A percentile compares a stretch with the other conserved stretches of the same genome.
Evolutionary conservation across 1,140 invertebrate species (phyloP).

Genomic region (Leptinotarsa defecta): DNA sequence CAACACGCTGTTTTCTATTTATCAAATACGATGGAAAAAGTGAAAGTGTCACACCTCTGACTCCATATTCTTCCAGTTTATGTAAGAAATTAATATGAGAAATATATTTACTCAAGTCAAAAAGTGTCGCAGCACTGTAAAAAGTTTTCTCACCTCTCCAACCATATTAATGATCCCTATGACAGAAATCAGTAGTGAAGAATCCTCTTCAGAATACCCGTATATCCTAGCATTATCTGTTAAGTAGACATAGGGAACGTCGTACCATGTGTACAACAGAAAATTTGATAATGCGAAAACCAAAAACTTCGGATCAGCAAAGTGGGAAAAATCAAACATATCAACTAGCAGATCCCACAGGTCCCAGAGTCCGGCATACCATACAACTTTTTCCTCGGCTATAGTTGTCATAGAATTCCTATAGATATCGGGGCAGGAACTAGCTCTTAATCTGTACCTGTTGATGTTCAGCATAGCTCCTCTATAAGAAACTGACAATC

Average conservation of each 20-base stretch:
- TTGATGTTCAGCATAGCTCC: constrained; percentile 87
- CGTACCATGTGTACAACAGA: constrained; percentile 85
- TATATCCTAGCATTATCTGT: constrained; percentile 74
- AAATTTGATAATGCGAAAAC: constrained; percentile 85
- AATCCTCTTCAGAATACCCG: constrained; percentile 73
- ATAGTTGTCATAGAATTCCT: constrained; percentile 87
- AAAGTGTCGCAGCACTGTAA: too few relatives aligned
- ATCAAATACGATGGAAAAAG: too few relatives aligned
- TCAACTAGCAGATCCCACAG: constrained; percentile 75
- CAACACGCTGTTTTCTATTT: too few relatives aligned
- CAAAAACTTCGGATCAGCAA: constrained; percentile 74
- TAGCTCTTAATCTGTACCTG: constrained; percentile 77
- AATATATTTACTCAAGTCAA: too few relatives aligned
- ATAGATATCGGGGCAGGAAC: constrained; percentile 87
- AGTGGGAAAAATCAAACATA: constrained; percentile 81
- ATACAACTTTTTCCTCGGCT: constrained; percentile 74
- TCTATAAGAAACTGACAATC: constrained; percentile 79
- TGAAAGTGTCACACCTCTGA: too few relatives aligned
- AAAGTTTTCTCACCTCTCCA: constrained; percentile 71
- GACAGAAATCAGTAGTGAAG: constrained; percentile 81
- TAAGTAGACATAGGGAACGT: constrained; percentile 86
- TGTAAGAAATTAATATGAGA: too few relatives aligned
- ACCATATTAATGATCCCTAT: constrained; percentile 86
- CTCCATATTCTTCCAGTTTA: too few relatives aligned
- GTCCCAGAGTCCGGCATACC: constrained; percentile 74